Evolutionary conservation across 1,140 invertebrate genomes (phyloP).

Genomic region (Apis mellifera): Amel_HAv3.1 CM009936.2:7296501-7297000

Average conservation of each 20-base stretch:
- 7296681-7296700: neutral
- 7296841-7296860: slow-evolving; percentile 71
- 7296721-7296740: neutral
- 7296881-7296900: slow-evolving; percentile 48
- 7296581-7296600: neutral
- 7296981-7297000: slow-evolving; percentile 56
- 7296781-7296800: slow-evolving; percentile 68
- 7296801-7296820: slow-evolving; percentile 62
- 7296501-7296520: neutral
- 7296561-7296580: neutral
- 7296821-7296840: slow-evolving; percentile 68
- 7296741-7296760: neutral
- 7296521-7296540: neutral
- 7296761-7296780: slow-evolving; percentile 49
- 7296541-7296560: slow-evolving; percentile 14
- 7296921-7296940: slow-evolving; percentile 67
- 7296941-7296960: slow-evolving; percentile 61
- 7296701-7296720: neutral
- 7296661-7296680: neutral
- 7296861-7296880: slow-evolving; percentile 72
- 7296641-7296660: slow-evolving; percentile 16
- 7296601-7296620: neutral
- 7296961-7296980: slow-evolving; percentile 61
- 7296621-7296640: slow-evolving; percentile 5
- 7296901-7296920: slow-evolving; percentile 49